Evolutionary conservation across 1,140 invertebrate species (phyloP), one percentile per base, ranked within the genome.

Genomic region (Lepidostoma basale): DNA sequence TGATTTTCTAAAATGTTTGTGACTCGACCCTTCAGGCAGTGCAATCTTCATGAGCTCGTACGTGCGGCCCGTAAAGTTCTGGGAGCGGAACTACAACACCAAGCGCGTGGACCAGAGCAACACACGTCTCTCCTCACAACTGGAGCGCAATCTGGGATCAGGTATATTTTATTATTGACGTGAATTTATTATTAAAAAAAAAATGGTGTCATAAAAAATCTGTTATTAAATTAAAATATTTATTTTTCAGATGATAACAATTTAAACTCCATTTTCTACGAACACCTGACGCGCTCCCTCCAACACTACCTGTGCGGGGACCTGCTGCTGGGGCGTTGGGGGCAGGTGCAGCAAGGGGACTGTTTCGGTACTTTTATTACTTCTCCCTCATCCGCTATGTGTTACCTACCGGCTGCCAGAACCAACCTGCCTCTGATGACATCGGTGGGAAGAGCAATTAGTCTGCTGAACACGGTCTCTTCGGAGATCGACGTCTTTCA

Each of bases 191-290:
- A 36, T 12, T 36, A 1, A 36, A 6, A 36, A 12, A 12, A 12
- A 9, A 36, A n/a, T 12, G 14, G 33, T 36, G 33, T 36, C 1
- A 36, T 36, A 12, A 36, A 12, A 5, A 9, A 5, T 3, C 12
- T n/a, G 8, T 22, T 20, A 63, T 47, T 56, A 45, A 18, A 2
- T 47, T 66, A 33, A 56, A 39, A 64, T 60, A 44, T 62, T 23
- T 25, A 25, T 52, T 25, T 52, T 52, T 66, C 75, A 72, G 98
- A 99, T 82, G 97, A 99, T 77, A 99, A 99, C 80, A 99, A 99
- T 82, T 80, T 99, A 10, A 99, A 99, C 80, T 98, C 97, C 0
- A 98, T 99, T 76, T 99, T 99, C 84, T 99, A 99, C 76, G 98
- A 99, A 82, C 98, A 99, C 80, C 82, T 99, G 14, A 99, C 97